phyloP scores from a whole-genome alignment of 2,888 invertebrate species.

The Steromphala cineraria region DNA sequence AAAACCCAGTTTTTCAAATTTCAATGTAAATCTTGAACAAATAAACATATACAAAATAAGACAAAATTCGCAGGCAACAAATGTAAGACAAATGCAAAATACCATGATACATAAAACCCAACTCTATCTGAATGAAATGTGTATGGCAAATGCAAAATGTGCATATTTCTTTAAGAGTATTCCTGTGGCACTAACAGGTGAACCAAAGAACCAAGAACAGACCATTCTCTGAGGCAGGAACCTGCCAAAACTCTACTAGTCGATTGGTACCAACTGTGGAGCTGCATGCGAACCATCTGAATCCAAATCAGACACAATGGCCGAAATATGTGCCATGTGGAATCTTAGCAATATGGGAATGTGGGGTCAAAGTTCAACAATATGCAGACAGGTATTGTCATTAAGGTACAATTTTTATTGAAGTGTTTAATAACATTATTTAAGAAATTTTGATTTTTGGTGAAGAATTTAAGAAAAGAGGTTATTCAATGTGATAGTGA shows the following conservation, averaged over 20 bases:
- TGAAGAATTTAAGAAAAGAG: too few species aligned
- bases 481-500: too few species aligned
- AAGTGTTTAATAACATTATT: too few species aligned
- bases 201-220: neutral
- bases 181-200: neutral
- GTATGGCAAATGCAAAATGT: neutral
- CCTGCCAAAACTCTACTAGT: neutral
- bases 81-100: neutral
- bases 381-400: neutral
- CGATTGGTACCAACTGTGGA: neutral
- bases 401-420: neutral
- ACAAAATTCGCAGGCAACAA: neutral
- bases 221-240: neutral
- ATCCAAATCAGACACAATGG: neutral
- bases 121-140: neutral
- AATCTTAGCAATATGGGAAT: neutral
- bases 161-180: neutral
- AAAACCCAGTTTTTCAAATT: too few species aligned
- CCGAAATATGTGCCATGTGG: neutral
- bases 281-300: neutral
- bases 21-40: too few species aligned
- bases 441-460: too few species aligned
- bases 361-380: neutral
- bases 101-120: neutral
- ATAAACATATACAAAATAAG: too few species aligned